A percentile compares a stretch with the other conserved stretches of the same genome.
Evolutionary conservation across 2,888 invertebrate genomes (phyloP).

Genomic region (Trisateles emortualis): DNA sequence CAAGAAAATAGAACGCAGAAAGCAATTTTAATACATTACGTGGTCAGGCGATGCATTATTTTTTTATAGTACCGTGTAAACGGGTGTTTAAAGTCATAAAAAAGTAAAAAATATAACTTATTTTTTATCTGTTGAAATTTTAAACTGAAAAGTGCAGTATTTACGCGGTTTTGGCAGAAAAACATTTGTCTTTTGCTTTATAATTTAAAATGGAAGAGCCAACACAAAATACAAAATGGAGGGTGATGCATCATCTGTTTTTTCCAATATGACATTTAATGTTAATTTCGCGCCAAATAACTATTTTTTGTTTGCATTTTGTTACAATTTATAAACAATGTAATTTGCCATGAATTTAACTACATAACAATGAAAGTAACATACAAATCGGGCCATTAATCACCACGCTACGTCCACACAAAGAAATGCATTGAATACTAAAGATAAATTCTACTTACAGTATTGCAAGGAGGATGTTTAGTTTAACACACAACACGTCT

Average conservation of each 20-base stretch:
- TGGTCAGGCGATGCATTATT: conserved; percentile 1
- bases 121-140: too few relatives aligned
- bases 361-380: background rate
- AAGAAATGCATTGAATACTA: background rate
- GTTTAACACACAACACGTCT: conserved; percentile 42
- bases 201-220: conserved; percentile 10
- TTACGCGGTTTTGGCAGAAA: background rate
- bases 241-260: conserved; percentile 1
- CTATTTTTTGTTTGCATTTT: background rate
- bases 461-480: conserved; percentile 28
- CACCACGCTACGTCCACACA: background rate
- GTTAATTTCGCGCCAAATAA: background rate
- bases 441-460: conserved; percentile 36
- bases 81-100: background rate
- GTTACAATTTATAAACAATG: conserved; percentile 6
- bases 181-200: conserved; percentile 3
- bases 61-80: background rate
- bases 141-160: too few relatives aligned
- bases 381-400: background rate
- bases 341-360: conserved; percentile 3
- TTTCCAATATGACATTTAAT: background rate
- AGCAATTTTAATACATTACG: conserved; percentile 15
- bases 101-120: too few relatives aligned
- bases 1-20: conserved; percentile 12
- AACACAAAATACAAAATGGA: background rate